Evolutionary conservation across 2,113 vertebrate species (phyloP).

Genomic region (Eulacestoma nigropectus): DNA sequence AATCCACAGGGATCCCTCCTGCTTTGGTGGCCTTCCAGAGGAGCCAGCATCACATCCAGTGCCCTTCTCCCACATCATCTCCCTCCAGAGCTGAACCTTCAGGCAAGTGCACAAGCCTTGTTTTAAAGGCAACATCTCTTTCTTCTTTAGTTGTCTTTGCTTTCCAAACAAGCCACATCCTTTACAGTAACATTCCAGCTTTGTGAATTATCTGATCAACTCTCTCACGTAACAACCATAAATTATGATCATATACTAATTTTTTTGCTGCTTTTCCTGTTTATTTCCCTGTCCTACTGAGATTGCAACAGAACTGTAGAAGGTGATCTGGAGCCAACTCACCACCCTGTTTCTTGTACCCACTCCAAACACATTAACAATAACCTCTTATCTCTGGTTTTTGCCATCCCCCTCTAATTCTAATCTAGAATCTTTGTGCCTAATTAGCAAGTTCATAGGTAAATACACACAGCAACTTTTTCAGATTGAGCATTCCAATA

Average conservation of each 20-base stretch:
- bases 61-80: not conserved
- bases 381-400: not conserved
- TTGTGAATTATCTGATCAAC: not conserved
- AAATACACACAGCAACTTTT: not conserved
- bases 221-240: not conserved
- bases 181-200: not conserved
- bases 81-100: not conserved
- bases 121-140: not conserved
- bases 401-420: not conserved
- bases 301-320: not conserved
- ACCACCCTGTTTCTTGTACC: not conserved
- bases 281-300: not conserved
- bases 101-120: not conserved
- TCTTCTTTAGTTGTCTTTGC: not conserved
- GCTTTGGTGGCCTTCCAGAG: not conserved
- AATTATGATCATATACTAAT: not conserved
- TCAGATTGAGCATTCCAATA: not conserved
- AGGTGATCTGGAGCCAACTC: not conserved
- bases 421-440: not conserved
- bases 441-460: not conserved
- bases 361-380: not conserved
- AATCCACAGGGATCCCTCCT: not conserved
- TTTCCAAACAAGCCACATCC: not conserved
- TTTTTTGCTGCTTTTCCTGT: not conserved
- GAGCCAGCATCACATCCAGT: not conserved